Evolutionary conservation across 2,888 invertebrate genomes (phyloP).

Genomic region (Caenorhabditis zanzibari): DNA sequence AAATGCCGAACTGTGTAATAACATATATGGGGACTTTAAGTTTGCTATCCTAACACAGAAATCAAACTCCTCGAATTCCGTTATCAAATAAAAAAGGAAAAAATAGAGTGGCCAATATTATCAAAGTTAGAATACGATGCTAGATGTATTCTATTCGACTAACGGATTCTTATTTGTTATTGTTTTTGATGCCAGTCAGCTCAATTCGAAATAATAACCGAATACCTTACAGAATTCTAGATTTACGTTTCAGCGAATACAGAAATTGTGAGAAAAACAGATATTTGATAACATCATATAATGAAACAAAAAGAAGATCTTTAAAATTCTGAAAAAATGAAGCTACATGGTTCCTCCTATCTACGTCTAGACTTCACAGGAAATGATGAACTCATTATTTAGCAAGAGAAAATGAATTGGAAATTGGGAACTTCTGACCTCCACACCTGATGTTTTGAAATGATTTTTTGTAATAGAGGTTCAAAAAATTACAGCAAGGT

Average conservation of each 20-base stretch:
- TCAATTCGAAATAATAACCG: neutral
- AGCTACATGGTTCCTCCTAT: neutral
- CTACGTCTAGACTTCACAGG: neutral
- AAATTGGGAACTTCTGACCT: no score
- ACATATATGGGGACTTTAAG: no score
- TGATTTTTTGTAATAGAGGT: no score
- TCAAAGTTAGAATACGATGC: constrained; percentile 10
- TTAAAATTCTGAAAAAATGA: neutral
- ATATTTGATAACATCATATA: neutral
- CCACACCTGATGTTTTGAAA: no score
- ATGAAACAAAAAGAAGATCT: neutral
- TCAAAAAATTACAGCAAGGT: neutral
- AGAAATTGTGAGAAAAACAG: no score
- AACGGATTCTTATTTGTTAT: constrained; percentile 10
- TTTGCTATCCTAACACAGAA: neutral
- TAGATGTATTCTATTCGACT: neutral
- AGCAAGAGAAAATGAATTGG: neutral
- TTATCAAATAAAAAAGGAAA: neutral
- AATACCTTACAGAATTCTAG: constrained; percentile 1
- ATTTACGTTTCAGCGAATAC: neutral
- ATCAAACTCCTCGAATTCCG: neutral
- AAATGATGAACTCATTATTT: neutral
- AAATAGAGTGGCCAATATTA: constrained; percentile 3
- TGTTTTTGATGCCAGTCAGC: constrained; percentile 3
- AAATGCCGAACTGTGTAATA: no score